Percentiles rank a stretch among this genome's conserved stretches.
These are phyloP conservation scores for Agrilus mali DNA, from an alignment of 2,888 invertebrate species.

Conservation along the genomic window DNA sequence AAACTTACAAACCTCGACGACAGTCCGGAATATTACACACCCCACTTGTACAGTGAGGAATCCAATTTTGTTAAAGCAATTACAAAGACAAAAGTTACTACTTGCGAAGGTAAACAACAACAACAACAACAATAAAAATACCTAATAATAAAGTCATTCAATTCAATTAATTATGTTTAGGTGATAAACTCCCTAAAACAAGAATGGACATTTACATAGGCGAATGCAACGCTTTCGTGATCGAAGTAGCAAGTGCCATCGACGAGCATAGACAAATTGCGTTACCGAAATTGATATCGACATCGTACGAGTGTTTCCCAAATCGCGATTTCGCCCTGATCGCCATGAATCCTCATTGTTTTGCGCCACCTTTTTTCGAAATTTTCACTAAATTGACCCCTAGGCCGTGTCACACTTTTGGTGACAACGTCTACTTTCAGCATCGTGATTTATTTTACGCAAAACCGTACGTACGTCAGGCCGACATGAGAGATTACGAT, in stretches of 20 bases:
- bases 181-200: no score
- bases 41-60: no score
- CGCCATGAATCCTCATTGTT: constrained; percentile 40
- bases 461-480: constrained; percentile 17
- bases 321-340: constrained; percentile 50
- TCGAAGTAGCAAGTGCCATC: constrained; percentile 48
- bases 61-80: no score
- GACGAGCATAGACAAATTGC: constrained; percentile 39
- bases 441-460: constrained; percentile 29
- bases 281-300: constrained; percentile 45
- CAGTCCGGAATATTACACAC: no score
- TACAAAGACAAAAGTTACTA: no score
- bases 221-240: constrained; percentile 44
- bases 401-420: constrained; percentile 27
- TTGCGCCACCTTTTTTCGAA: constrained; percentile 40
- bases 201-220: constrained; percentile 21
- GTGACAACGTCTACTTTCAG: constrained; percentile 33
- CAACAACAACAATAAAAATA: no score
- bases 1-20: no score
- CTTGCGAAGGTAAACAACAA: no score
- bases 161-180: no score
- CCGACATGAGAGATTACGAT: constrained; percentile 14
- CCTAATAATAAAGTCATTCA: no score
- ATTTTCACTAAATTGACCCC: constrained; percentile 38
- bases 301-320: constrained; percentile 54